Evolutionary conservation across 1,140 invertebrate species (phyloP), one percentile per base, ranked within the genome.

Genomic region (Achroia grisella): DNA sequence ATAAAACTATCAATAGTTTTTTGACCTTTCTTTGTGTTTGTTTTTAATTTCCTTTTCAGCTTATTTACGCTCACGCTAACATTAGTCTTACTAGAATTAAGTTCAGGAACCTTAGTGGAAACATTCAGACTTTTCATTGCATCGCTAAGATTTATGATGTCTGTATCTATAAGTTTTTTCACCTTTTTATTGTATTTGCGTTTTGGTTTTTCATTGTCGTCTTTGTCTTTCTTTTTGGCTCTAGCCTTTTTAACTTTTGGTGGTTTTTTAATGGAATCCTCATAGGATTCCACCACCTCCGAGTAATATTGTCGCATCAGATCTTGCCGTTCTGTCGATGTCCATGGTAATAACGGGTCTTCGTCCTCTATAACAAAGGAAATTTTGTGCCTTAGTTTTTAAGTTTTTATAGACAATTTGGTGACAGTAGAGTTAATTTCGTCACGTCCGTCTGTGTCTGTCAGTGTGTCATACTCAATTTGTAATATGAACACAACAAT

Each of bases 261-360:
- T 8, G 78, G 81, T 44, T 85, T 85, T 32, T 75, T 85, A 84
- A 95, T 71, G 64, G 82, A 65, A 85, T 84, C 34, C 54, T 85
- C 81, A 36, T 65, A 85, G 3, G 35, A 44, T 45, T 78, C 61
- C 4, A 91, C 91, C 53, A 93, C 58, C 30, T 88, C 73, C 58
- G 88, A 93, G 90, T 92, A 93, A 68, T 89, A 92, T 71, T 80
- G 66, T 34, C 87, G 73, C 52, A 95, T 86, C 14, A 90, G 60
- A 39, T 88, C 73, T 73, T 92, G 88, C 1, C 90, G 88, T 66
- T 95, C 93, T n/a, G 91, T 88, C 1, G 91, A 92, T 52, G 86
- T 82, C 87, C 87, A 89, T 0, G 89, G 62, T 48, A 82, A 68
- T 39, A 83, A 73, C 10, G 79, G 44, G 44, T 89, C 86, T 47